Conservation (phyloP, 2,113 vertebrate genomes). For the Crocuta crocuta region DNA sequence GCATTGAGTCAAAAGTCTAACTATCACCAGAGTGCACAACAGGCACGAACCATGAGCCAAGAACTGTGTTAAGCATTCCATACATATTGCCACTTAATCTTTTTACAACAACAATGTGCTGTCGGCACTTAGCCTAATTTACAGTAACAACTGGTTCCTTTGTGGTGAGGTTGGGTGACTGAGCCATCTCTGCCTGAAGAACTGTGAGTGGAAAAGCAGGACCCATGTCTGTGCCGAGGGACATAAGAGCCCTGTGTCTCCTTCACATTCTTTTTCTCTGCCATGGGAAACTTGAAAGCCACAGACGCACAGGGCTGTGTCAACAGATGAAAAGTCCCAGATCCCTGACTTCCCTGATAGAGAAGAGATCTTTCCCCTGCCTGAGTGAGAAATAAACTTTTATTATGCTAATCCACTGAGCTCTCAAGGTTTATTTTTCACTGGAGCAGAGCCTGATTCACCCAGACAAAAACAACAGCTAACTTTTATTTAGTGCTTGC, state of each 20-base stretch:
- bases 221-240: fast-evolving
- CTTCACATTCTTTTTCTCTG: neutral
- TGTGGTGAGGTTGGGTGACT: neutral
- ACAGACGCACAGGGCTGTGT: neutral
- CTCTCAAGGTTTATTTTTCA: neutral
- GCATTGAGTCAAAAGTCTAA: neutral
- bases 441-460: neutral
- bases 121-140: neutral
- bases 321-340: neutral
- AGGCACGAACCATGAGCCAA: neutral
- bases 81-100: neutral
- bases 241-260: no score
- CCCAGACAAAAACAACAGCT: neutral
- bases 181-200: neutral
- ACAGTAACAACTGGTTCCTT: neutral
- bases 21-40: neutral
- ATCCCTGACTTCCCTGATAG: neutral
- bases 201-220: fast-evolving
- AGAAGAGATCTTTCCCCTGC: neutral
- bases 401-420: neutral
- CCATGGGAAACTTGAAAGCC: neutral
- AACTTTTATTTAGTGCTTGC: neutral
- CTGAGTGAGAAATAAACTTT: neutral
- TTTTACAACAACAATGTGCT: neutral
- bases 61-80: neutral